Base-by-base conservation (phyloP, 2,888 invertebrate genomes). In the Scelioninae gen. 1 region DNA sequence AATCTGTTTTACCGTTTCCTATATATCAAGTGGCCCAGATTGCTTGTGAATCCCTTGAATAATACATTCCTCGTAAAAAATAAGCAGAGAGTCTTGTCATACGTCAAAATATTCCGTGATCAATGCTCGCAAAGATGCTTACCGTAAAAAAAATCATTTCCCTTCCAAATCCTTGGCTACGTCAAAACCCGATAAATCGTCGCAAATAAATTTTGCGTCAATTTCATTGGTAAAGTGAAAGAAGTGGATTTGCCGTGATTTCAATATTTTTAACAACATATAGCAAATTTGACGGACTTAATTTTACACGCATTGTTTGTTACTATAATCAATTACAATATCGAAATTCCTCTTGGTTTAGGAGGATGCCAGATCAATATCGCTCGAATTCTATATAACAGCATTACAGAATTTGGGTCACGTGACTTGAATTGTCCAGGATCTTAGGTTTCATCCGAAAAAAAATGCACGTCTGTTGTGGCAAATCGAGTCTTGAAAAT, bases 31-130 rank as follows among this genome's bases (percentile, higher is more conserved):
- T 58, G 56, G 63, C 40, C 43, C 71, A 49, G 63, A 78, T 69
- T 56, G 62, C 49, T 29, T 49, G 55, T 45, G 51, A 63, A 78
- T 78, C 63, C 51, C 63, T 56, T 78, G 78, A 78, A 78, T 71
- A 71, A 71, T 78, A 60, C 56, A 71, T 78, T 49, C 29, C 62
- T 69, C 62, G 62, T 71, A 31, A 71, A 78, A 77, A 77, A 63
- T 69, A 77, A 69, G 69, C 62, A 38, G 31, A 56, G 40, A 78
- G 8, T 56, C 56, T 78, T 56, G 49, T 71, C 47, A 62, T 55
- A 58, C 43, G 71, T 71, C 55, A 69, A 78, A 78, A 69, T 71
- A 71, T 78, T 63, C 38, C 11, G 40, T 13, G 71, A 63, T 78
- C 69, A 63, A 78, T 78, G 29, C 49, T 43, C 47, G 15, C 68